Conservation (phyloP, 2,797 vertebrate species). For the Notoglanidium macrostoma region DNA sequence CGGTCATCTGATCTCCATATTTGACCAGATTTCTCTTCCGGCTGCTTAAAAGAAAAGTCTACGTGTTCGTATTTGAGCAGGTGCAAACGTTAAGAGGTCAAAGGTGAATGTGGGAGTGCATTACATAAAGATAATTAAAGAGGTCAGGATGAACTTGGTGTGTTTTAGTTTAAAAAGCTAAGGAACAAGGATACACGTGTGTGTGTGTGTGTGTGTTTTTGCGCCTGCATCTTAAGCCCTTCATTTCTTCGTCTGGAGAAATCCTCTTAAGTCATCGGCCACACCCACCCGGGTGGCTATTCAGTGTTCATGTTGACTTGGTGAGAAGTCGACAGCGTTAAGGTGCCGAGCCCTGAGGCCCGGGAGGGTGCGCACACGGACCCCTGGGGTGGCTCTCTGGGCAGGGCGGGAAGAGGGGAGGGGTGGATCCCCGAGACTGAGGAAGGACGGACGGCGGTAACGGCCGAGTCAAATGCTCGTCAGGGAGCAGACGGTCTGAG, state of each 20-base stretch:
- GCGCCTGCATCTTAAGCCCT: conserved; percentile 12
- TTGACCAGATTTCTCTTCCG: not conserved
- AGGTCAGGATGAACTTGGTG: not conserved
- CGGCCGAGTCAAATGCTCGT: conserved; percentile 47
- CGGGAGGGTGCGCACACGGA: not conserved
- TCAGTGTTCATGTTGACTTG: conserved; percentile 22
- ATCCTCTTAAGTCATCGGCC: conserved; percentile 19
- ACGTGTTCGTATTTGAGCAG: not conserved
- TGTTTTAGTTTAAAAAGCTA: not conserved
- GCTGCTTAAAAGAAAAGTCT: not conserved
- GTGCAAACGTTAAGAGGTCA: not conserved
- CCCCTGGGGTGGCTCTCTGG: conserved; percentile 38
- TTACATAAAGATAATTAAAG: not conserved
- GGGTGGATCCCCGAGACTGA: conserved; percentile 26
- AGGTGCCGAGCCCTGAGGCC: conserved; percentile 22
- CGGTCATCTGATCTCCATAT: not conserved
- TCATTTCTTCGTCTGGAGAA: not conserved
- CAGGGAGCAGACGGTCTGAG: conserved; percentile 32
- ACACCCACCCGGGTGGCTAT: conserved; percentile 1
- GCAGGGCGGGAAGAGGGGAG: conserved; percentile 30
- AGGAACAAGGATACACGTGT: not conserved
- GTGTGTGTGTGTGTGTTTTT: not conserved
- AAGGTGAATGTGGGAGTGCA: not conserved
- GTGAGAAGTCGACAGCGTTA: conserved; percentile 32
- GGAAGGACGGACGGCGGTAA: conserved; percentile 23